Base-by-base conservation (phyloP, 2,888 invertebrate genomes). In the Melieria crassipennis region DNA sequence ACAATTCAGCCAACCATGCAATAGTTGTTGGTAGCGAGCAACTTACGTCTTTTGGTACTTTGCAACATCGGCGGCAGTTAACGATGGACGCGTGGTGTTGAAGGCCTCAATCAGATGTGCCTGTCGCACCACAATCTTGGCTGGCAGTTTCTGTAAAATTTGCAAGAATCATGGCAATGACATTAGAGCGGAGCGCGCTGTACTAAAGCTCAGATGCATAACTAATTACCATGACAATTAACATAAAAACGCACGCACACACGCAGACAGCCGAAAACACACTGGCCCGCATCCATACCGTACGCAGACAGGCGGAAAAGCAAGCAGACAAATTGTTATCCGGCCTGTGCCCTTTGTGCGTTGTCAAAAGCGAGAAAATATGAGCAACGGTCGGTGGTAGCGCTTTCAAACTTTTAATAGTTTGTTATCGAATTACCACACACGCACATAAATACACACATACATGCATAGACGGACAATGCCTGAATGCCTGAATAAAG, bases 21-120 rank as follows among this genome's bases (percentile, higher is more conserved):
- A 43, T n/a, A 43, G 30, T 55, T 10, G 16, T 50, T 42, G n/a
- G 48, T 65, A 16, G 43, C 6, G 7, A 13, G 47, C 7, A 9
- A 79, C 92, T 91, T 86, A 96, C 95, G 94, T 93, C 82, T 87
- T 89, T 77, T 92, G 90, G 83, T 94, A 96, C 86, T 92, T 94
- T 13, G 86, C 77, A 75, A 91, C 89, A 82, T 96, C 96, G 46
- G 89, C 86, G 13, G 82, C 83, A 5, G 92, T 91, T 4, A 97
- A 89, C 1, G 96, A 95, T 0, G 96, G 95, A 71, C 91, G 91
- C 47, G 94, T 94, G 73, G 91, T 91, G 67, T 85, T 85, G 64
- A 93, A 86, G 0, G 94, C 92, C 69, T 89, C 88, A 73, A 89
- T 83, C 65, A 96, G 87, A 85, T 94, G 92, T 68, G 88, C 87